Base-by-base conservation (phyloP, 2,797 vertebrate genomes). In the Argentina silus region DNA sequence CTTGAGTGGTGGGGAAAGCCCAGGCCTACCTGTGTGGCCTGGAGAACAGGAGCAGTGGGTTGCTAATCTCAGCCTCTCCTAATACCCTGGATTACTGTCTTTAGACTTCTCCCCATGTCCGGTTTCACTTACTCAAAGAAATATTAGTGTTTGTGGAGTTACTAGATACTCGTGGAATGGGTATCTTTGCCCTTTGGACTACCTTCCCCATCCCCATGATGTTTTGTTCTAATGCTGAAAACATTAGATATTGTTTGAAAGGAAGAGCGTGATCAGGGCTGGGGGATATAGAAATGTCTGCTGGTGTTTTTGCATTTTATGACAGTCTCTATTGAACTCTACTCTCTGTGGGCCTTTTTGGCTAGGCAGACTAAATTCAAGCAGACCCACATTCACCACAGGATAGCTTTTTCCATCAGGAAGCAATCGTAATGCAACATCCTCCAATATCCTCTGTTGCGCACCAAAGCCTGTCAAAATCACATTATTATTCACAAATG, bases 371-470 rank as follows among this genome's bases (percentile, higher is more conserved):
- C 7, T 53, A 64, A 11, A 61, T 9, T 70, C 6, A 1, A 36
- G 7, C 47, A 55, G 21, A 44, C 7, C 9, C 60, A 64, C 14
- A 61, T 9, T 70, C 6, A 1, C 62, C 59, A 4, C 50, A 3
- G 47, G 23, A 59, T 19, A 71, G 71, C 12, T 21, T 14, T 69
- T 63, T 53, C 65, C 67, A n/a, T 43, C 43, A 84, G 89, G 88
- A 91, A 92, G 87, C 70, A 83, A 87, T 88, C 82, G 64, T 63
- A 15, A 7, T 69, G 2, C n/a, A n/a, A n/a, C n/a, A n/a, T n/a
- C n/a, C n/a, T n/a, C n/a, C 14, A 64, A 48, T 65, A 43, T 61
- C 48, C 65, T 67, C 61, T 62, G 1, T 70, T 15, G 43, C 64
- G 65, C 48, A 72, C 69, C 43, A 45, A 27, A 44, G 19, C 27